A percentile compares a stretch with the other conserved stretches of the same genome.
Evolutionary conservation across 2,888 invertebrate species (phyloP).

Genomic region (Ditylenchus weischeri): DNA sequence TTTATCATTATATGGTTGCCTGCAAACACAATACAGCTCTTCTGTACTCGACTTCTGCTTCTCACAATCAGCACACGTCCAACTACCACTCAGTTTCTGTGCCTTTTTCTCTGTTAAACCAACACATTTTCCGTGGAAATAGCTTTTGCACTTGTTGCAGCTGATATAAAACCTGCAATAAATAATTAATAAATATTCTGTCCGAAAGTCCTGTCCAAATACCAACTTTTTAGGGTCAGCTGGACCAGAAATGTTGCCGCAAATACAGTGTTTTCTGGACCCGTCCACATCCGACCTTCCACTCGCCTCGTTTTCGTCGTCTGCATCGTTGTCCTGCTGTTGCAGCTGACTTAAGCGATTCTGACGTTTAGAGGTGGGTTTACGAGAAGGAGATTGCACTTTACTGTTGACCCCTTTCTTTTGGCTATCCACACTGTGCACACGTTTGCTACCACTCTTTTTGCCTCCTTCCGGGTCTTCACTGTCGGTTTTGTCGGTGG

Average conservation of each 20-base stretch:
- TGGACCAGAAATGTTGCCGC: constrained; percentile 16
- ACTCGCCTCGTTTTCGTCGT: constrained; percentile 9
- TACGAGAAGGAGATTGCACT: no score
- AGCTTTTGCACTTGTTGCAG: constrained; percentile 93
- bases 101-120: constrained; percentile 87
- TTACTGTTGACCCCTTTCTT: no score
- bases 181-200: no score
- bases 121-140: constrained; percentile 97
- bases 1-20: constrained; percentile 92
- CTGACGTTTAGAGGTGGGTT: no score
- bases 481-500: no score
- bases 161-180: constrained; percentile 78
- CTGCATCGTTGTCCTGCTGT: not conserved
- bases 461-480: no score
- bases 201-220: not conserved
- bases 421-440: no score
- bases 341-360: no score
- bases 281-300: constrained; percentile 6
- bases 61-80: constrained; percentile 65
- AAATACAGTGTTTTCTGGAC: constrained; percentile 11
- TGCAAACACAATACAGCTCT: constrained; percentile 90
- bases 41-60: constrained; percentile 63
- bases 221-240: constrained; percentile 4
- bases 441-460: no score
- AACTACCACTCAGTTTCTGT: constrained; percentile 73